phyloP scores from a whole-genome alignment of 2,888 invertebrate genomes.

The Petrolisthes cinctipes region DNA sequence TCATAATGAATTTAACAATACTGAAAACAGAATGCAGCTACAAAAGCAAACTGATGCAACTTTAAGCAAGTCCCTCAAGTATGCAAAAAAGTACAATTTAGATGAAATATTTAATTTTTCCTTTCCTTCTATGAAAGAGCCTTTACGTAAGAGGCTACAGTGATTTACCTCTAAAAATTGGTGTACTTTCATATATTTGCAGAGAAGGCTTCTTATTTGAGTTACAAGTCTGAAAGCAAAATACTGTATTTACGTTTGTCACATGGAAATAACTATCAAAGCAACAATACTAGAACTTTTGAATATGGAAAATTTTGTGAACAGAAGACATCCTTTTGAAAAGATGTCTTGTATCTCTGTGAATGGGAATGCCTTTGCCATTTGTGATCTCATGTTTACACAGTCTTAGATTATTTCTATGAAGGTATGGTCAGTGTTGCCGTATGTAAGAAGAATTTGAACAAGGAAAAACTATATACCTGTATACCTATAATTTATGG shows the following conservation, averaged over 20 bases:
- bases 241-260: not conserved
- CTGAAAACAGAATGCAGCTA: not conserved
- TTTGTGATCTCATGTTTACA: not conserved
- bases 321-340: not conserved
- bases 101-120: constrained; percentile 46
- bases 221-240: not conserved
- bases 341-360: not conserved
- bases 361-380: constrained; percentile 2
- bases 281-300: not conserved
- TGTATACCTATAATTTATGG: constrained; percentile 23
- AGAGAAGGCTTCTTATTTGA: not conserved
- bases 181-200: not conserved
- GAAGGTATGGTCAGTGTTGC: not conserved
- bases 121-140: constrained; percentile 30
- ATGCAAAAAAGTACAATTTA: constrained; percentile 46
- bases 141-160: constrained; percentile 1
- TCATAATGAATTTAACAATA: not conserved
- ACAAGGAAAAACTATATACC: too few relatives aligned
- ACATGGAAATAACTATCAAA: not conserved
- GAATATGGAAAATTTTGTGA: not conserved
- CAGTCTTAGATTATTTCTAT: not conserved
- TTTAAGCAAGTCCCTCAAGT: constrained; percentile 28
- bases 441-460: not conserved
- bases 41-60: not conserved
- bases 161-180: not conserved